Evolutionary conservation across 2,888 invertebrate species (phyloP), one percentile per base, ranked within the genome.

Genomic region (Torymus tubicola): DNA sequence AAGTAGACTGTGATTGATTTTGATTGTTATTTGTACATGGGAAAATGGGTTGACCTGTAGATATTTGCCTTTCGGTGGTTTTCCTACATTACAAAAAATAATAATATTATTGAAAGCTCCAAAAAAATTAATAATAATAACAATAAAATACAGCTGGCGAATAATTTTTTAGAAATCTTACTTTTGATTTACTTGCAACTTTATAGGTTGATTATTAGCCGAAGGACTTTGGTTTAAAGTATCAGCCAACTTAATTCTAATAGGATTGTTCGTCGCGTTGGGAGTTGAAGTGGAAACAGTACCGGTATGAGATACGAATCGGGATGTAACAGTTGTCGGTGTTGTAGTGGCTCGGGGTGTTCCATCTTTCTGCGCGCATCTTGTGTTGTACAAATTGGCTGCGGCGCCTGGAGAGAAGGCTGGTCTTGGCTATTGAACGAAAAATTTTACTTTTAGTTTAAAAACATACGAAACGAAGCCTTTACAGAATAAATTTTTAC

Each of bases 361-460:
- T 10, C 81, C 83, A 69, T 90, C 90, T 60, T 90, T 85, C 69
- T 87, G 87, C 55, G 81, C 83, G 72, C 87, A 85, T 85, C 83
- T 87, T 3, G 88, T 90, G 55, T 87, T 89, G 68, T 90, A 90
- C 1, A 90, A 86, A 85, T 89, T 90, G 14, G 89, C 87, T n/a
- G 90, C 88, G 14, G 90, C 87, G 13, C 87, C 89, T 2, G 90
- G 90, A 16, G 89, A 89, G 83, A 90, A 90, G 10, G 86, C 87
- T 64, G 85, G 85, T 72, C 90, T 87, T 24, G 87, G 83, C 86
- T 88, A 68, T 18, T 65, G 73, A 31, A 64, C 14, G 13, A 63
- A 57, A 18, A 1, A 42, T 42, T 42, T 42, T 8, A 42, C 42
- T 42, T 42, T 42, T 42, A 42, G 42, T 42, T 42, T 8, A 8